These are phyloP conservation scores for Lycodopsis pacificus DNA, from an alignment of 2,797 vertebrate species.

Conservation along the genomic window DNA sequence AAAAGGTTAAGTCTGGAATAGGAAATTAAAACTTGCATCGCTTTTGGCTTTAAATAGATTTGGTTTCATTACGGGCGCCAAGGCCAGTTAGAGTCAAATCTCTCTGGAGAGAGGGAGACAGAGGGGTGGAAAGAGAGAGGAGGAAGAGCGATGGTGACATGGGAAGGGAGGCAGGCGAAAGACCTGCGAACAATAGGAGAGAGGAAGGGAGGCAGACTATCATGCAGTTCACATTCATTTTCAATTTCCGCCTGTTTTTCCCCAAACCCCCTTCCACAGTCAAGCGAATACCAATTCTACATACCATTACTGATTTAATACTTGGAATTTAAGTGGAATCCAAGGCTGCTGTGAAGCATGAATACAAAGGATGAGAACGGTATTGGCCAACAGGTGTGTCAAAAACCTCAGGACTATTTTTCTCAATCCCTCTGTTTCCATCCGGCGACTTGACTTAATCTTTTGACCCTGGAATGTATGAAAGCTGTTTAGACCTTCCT, in stretches of 20 bases:
- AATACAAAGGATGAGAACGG: conserved; percentile 62
- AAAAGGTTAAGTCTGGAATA: conserved; percentile 88
- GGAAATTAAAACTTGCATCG: conserved; percentile 88
- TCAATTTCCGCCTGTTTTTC: conserved; percentile 79
- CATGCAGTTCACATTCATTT: conserved; percentile 81
- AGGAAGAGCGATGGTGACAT: conserved; percentile 67
- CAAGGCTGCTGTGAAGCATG: conserved; percentile 56
- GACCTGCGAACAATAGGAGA: conserved; percentile 66
- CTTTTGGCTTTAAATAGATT: conserved; percentile 89
- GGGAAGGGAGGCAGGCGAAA: conserved; percentile 59
- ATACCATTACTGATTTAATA: conserved; percentile 77
- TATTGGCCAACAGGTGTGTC: conserved; percentile 66
- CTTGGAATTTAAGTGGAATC: conserved; percentile 72
- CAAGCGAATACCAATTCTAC: conserved; percentile 76
- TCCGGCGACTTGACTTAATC: conserved; percentile 55
- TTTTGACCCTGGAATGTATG: conserved; percentile 39
- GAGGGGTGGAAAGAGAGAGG: conserved; percentile 52
- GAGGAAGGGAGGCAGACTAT: conserved; percentile 72
- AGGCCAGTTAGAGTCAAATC: conserved; percentile 87
- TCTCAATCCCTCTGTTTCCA: conserved; percentile 50
- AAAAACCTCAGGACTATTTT: conserved; percentile 41
- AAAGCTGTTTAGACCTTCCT: conserved; percentile 20
- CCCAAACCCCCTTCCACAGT: conserved; percentile 67
- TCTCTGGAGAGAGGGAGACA: conserved; percentile 75
- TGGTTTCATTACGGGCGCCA: conserved; percentile 87